Base-by-base conservation (phyloP, 1,140 invertebrate species). In the Brachionus plicatilis region DNA sequence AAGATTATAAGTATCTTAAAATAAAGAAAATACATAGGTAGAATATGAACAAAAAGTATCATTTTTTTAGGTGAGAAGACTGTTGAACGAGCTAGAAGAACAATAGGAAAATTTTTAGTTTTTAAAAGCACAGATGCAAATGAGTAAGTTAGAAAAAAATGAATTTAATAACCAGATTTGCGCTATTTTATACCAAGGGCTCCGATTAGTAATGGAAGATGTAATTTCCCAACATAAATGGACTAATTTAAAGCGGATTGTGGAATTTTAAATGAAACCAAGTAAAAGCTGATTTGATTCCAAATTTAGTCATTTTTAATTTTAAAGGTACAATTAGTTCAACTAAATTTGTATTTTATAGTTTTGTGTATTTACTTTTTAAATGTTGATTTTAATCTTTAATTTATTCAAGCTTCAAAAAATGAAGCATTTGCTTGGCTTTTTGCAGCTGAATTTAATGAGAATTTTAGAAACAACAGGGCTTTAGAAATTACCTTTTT, bases 381-480 rank as follows among this genome's bases (percentile, higher is more conserved):
- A 60, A 60, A 60, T 60, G 53, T 60, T 60, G 53, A 60, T 60
- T 60, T 60, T 60, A 60, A 60, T 60, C 53, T 60, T 60, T 60
- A 60, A 60, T 60, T 60, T 60, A 60, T 60, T 60, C 53, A 60
- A 60, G 53, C 53, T 60, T 60, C 20, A 7, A 24, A 20, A 60
- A 60, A 20, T 53, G 12, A 60, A 12, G 53, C 17, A 27, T 60
- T 60, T 60, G 20, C 53, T 60, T 60, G 53, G 53, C 6, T 60
- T 60, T 2, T 14, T 60, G n/a, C 17, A 60, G 17, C 17, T 20
- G 20, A 60, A 60, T 60, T 20, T 60, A 60, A 60, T 60, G 53
- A 60, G 53, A 60, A 60, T 24, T 60, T 20, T 20, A 60, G 20
- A 60, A 60, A 60, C n/a, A 60, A 60, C 53, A 60, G 53, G 17